Percentiles rank a stretch among this genome's conserved stretches.
phyloP scores from a whole-genome alignment of 2,797 vertebrate species.

The Fundulus diaphanus region DNA sequence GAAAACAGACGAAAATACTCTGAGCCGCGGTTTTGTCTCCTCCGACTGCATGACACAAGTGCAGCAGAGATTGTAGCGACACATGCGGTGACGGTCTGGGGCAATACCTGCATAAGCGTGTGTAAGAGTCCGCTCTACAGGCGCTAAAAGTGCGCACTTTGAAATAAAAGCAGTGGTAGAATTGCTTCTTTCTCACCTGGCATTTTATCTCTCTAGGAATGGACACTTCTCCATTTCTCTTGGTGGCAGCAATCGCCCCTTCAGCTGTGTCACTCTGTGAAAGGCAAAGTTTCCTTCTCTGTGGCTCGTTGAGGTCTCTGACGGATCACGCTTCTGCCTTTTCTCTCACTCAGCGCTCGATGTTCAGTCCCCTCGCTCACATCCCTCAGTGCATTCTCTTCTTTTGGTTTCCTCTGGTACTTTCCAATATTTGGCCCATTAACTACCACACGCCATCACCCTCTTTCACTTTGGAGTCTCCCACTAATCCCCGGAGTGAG shows the following conservation, averaged over 20 bases:
- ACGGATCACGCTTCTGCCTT: constrained; percentile 52
- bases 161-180: background rate
- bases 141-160: background rate
- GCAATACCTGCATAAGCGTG: background rate
- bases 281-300: constrained; percentile 68
- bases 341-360: constrained; percentile 55
- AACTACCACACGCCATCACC: constrained; percentile 68
- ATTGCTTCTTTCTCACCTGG: constrained; percentile 72
- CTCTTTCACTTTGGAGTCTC: constrained; percentile 77
- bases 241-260: constrained; percentile 62
- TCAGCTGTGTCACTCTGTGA: constrained; percentile 69
- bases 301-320: constrained; percentile 66
- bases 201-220: constrained; percentile 81
- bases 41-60: constrained; percentile 8
- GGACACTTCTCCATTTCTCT: constrained; percentile 81
- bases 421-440: constrained; percentile 70
- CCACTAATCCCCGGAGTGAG: constrained; percentile 63
- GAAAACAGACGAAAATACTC: constrained; percentile 20
- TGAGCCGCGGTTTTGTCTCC: constrained; percentile 1
- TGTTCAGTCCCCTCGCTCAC: constrained; percentile 51
- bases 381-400: constrained; percentile 53
- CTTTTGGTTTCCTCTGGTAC: constrained; percentile 66
- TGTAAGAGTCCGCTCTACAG: background rate
- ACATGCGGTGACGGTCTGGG: background rate
- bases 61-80: constrained; percentile 4